These are phyloP conservation scores for Therioaphis trifolii DNA, from an alignment of 2,888 invertebrate species.

Conservation along the genomic window DNA sequence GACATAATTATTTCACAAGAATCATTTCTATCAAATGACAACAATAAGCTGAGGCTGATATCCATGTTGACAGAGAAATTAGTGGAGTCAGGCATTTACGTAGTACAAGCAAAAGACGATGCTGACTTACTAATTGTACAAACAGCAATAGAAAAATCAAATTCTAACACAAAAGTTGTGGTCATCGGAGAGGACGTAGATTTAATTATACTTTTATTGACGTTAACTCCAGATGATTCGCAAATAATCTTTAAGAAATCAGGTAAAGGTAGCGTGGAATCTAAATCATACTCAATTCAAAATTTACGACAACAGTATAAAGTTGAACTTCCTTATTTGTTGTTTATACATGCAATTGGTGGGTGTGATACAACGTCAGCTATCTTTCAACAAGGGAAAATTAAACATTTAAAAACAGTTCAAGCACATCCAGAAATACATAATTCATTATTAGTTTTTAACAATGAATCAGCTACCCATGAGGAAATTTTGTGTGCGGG, in stretches of 20 bases:
- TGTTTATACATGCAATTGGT: slow-evolving; percentile 10
- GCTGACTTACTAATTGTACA: slow-evolving; percentile 64
- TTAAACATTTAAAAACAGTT: not conserved
- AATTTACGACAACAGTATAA: not conserved
- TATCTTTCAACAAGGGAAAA: not conserved
- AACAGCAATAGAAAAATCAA: slow-evolving; percentile 55
- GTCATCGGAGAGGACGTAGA: slow-evolving; percentile 66
- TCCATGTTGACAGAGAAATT: slow-evolving; percentile 50
- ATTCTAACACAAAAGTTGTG: slow-evolving; percentile 31
- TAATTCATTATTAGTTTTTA: not conserved
- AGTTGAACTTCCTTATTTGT: not conserved
- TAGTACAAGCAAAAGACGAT: slow-evolving; percentile 65
- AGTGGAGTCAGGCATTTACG: slow-evolving; percentile 60
- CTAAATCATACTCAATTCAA: not conserved
- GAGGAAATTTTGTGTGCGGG: not conserved
- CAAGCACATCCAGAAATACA: not conserved
- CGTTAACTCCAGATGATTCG: not conserved
- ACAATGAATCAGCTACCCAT: no score
- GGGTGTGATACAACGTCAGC: not conserved
- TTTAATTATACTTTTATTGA: slow-evolving; percentile 65
- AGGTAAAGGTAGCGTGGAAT: not conserved
- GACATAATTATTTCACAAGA: not conserved
- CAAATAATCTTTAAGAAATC: slow-evolving; percentile 9
- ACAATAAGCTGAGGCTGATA: not conserved
- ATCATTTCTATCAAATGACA: not conserved